Evolutionary conservation across 2,888 invertebrate genomes (phyloP), one percentile per base, ranked within the genome.

Genomic region (Fabriciana adippe): DNA sequence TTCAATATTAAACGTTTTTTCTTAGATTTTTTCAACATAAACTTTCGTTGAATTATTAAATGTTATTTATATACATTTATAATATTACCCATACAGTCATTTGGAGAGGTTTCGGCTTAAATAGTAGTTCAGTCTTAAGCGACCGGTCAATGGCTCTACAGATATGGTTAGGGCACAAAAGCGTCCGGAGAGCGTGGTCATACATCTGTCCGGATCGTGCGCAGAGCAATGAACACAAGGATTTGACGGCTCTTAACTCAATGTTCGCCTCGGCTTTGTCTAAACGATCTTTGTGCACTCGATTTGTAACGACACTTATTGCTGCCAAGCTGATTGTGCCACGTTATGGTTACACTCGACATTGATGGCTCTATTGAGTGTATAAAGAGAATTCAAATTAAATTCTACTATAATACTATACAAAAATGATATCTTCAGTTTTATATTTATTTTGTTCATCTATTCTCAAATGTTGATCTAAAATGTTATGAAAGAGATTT

Each of bases 201-300:
- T 87, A 83, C 91, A 91, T 90, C 90, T 90, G 91, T 80, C 78
- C 66, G 81, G 85, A 80, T 84, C 91, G 92, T 91, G 92, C 81
- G 81, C 82, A 73, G 72, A 79, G 84, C 88, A 87, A 89, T 88
- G 82, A 88, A 78, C 79, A 78, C 74, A 76, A 81, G 90, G 91
- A 92, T 92, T 92, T 88, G 84, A 83, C 80, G 81, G 86, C 83
- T 79, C 81, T 84, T 87, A 84, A 87, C 81, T 88, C 86, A 87
- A 85, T 78, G 76, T 79, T 77, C 72, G 68, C 70, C 78, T 79
- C 78, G 80, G 84, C 85, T 88, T 87, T 88, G 86, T 89, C 83
- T 86, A 83, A 83, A 80, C 79, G 82, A 80, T 82, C 82, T 85
- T 83, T 85, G 83, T 78, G 72, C 78, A 59, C 62, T 59, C 69